Percentiles rank a stretch among this genome's conserved stretches.
Evolutionary conservation across 2,797 vertebrate species (phyloP).

Genomic region (Apogon talboti): DNA sequence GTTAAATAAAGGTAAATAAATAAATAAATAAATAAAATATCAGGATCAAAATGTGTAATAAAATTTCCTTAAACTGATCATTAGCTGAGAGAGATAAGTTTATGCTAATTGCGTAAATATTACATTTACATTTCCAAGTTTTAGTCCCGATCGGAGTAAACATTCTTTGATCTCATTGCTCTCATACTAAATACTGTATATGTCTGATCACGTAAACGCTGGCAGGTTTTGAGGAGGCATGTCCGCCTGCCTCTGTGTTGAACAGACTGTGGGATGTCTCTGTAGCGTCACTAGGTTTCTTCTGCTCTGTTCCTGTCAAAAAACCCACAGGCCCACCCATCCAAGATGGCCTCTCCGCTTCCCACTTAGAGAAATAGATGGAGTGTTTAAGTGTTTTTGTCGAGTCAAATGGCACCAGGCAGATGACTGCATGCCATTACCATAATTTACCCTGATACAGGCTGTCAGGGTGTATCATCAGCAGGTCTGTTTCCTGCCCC

Average conservation of each 20-base stretch:
- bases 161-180: constrained; percentile 19
- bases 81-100: background rate
- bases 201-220: constrained; percentile 39
- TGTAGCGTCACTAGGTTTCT: constrained; percentile 66
- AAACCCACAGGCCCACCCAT: constrained; percentile 81
- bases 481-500: constrained; percentile 73
- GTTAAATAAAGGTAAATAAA: too few species aligned
- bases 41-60: background rate
- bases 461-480: constrained; percentile 78
- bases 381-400: constrained; percentile 85
- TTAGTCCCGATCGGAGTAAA: constrained; percentile 31
- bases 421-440: constrained; percentile 82
- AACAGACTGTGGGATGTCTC: constrained; percentile 80
- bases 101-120: background rate
- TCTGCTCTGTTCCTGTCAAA: constrained; percentile 81
- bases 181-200: constrained; percentile 45
- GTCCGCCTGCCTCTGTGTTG: constrained; percentile 73
- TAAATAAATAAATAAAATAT: too few species aligned
- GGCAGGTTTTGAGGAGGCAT: constrained; percentile 70
- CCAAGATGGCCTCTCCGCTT: constrained; percentile 81
- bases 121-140: constrained; percentile 9
- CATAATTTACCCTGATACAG: constrained; percentile 81
- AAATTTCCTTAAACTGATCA: background rate
- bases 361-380: constrained; percentile 83
- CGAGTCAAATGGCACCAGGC: constrained; percentile 82